A percentile compares a stretch with the other conserved stretches of the same genome.
phyloP scores from a whole-genome alignment of 2,113 vertebrate species.

The Amblyornis subalaris region DNA sequence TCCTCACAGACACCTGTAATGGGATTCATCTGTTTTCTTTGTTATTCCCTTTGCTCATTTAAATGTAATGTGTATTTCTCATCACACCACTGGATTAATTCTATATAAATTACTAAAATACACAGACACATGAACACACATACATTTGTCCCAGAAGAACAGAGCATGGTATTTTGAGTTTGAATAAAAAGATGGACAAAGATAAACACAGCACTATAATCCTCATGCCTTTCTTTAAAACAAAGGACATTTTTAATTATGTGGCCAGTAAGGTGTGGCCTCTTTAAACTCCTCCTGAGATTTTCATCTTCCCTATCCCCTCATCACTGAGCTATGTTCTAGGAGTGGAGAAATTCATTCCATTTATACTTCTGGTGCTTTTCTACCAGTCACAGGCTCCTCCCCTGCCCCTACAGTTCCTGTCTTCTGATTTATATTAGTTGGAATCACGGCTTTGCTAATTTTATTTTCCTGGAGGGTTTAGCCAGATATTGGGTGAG shows the following conservation, averaged over 20 bases:
- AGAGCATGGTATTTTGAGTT: neutral
- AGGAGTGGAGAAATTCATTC: neutral
- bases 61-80: constrained; percentile 61
- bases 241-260: neutral
- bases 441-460: neutral
- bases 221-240: neutral
- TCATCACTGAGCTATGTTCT: neutral
- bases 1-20: constrained; percentile 67
- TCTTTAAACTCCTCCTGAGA: neutral
- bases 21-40: constrained; percentile 66
- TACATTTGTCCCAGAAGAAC: neutral
- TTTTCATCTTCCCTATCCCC: neutral
- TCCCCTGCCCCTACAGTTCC: neutral
- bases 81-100: constrained; percentile 42
- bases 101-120: constrained; percentile 21
- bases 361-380: neutral
- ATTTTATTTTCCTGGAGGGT: neutral
- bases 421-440: neutral
- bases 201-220: neutral
- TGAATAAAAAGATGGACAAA: neutral
- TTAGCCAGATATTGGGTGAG: neutral
- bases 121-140: neutral
- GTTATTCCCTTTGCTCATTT: constrained; percentile 66
- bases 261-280: neutral
- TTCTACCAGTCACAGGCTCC: neutral